Percentiles rank a stretch among this genome's conserved stretches.
Evolutionary conservation across 2,888 invertebrate species (phyloP).

Genomic region (Laothoe populi): DNA sequence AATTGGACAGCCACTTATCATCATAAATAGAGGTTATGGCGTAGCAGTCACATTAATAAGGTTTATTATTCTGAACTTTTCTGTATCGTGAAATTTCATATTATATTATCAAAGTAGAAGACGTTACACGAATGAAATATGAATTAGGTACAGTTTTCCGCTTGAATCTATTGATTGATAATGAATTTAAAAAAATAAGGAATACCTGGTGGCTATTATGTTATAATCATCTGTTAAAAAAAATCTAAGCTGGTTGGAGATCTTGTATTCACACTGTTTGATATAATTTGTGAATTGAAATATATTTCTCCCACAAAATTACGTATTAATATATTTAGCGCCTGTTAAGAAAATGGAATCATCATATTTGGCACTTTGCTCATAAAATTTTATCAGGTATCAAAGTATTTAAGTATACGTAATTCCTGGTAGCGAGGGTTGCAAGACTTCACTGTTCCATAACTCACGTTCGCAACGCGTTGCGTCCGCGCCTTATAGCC

Average conservation of each 20-base stretch:
- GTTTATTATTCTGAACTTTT: conserved; percentile 1
- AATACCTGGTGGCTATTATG: too few species aligned
- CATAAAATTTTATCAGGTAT: conserved; percentile 12
- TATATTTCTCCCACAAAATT: conserved; percentile 2
- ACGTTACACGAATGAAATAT: not conserved
- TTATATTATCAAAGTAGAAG: conserved; percentile 23
- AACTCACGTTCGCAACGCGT: too few species aligned
- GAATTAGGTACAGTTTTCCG: not conserved
- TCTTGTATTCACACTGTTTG: too few species aligned
- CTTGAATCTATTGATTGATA: not conserved
- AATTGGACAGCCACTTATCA: conserved; percentile 25
- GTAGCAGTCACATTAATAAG: conserved; percentile 18
- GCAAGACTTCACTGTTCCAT: too few species aligned
- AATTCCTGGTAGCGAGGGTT: too few species aligned
- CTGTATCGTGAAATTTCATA: not conserved
- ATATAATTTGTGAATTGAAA: not conserved
- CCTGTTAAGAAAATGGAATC: conserved; percentile 7
- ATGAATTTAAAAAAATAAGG: not conserved
- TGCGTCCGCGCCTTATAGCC: too few species aligned
- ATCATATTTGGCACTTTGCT: not conserved
- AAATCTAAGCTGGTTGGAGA: too few species aligned
- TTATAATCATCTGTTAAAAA: too few species aligned
- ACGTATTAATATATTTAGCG: not conserved
- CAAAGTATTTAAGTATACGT: not conserved
- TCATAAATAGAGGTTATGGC: conserved; percentile 20